These are phyloP conservation scores for Drosophila helvetica DNA, from an alignment of 2,888 invertebrate species.

Conservation along the genomic window DNA sequence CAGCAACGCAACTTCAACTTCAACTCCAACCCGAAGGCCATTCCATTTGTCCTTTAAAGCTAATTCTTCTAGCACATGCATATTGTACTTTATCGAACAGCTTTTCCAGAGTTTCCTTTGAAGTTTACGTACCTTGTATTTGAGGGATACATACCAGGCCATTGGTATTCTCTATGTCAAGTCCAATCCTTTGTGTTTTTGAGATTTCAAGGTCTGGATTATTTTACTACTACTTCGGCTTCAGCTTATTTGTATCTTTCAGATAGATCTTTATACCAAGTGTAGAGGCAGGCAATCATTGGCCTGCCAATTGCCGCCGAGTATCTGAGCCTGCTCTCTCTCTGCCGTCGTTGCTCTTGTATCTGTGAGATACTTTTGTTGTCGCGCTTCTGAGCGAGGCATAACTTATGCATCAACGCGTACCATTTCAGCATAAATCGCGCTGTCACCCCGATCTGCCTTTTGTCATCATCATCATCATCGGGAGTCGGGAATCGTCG, in stretches of 20 bases:
- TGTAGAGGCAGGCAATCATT: conserved; percentile 22
- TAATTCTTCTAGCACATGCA: conserved; percentile 17
- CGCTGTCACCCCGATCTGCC: conserved; percentile 52
- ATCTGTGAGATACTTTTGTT: conserved; percentile 57
- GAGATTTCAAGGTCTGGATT: too few species aligned
- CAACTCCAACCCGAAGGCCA: conserved; percentile 35
- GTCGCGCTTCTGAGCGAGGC: conserved; percentile 24
- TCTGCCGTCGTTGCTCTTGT: too few species aligned
- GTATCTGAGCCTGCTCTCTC: conserved; percentile 12
- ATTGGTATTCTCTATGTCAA: too few species aligned
- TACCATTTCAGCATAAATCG: conserved; percentile 77
- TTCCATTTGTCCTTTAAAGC: conserved; percentile 49
- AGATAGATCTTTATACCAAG: not conserved
- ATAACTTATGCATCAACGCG: conserved; percentile 78
- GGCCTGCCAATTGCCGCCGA: conserved; percentile 22
- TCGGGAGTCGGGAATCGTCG: conserved; percentile 7
- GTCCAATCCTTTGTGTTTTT: too few species aligned
- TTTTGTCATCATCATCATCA: conserved; percentile 54
- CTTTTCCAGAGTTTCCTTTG: not conserved
- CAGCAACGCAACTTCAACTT: not conserved
- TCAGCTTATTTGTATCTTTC: not conserved
- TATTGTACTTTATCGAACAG: not conserved
- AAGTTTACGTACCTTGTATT: not conserved
- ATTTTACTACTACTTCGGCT: not conserved
- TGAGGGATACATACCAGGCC: too few species aligned